These are phyloP conservation scores for Lochmaea crataegi DNA, from an alignment of 2,888 invertebrate genomes.

Conservation along the genomic window DNA sequence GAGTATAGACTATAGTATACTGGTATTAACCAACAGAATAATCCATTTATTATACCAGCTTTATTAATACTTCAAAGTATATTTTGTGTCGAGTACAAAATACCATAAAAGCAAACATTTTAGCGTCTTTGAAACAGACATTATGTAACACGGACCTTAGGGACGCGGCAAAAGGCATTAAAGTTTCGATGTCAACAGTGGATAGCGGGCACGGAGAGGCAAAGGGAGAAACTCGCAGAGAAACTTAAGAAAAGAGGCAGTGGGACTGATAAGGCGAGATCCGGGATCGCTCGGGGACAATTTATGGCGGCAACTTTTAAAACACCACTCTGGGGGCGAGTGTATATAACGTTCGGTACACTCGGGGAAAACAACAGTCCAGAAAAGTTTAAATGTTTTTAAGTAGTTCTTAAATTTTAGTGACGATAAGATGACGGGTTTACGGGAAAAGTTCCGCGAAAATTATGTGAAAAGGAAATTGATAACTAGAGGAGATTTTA, in stretches of 20 bases:
- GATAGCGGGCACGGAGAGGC: constrained; percentile 30
- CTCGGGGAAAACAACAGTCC: constrained; percentile 48
- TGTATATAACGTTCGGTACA: constrained; percentile 64
- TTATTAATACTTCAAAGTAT: neutral
- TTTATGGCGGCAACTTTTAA: constrained; percentile 67
- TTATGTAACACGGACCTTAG: constrained; percentile 35
- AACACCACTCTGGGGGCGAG: constrained; percentile 65
- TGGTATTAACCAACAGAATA: neutral
- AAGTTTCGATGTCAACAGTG: constrained; percentile 42
- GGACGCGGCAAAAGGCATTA: constrained; percentile 38
- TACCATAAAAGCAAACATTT: constrained; percentile 18
- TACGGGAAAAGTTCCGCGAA: constrained; percentile 46
- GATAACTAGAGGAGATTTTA: constrained; percentile 34
- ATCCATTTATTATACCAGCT: neutral
- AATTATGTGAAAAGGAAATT: constrained; percentile 48
- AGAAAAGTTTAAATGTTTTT: constrained; percentile 48
- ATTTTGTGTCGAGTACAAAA: neutral
- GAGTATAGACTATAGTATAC: no score
- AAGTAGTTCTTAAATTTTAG: constrained; percentile 57
- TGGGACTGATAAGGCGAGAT: constrained; percentile 65
- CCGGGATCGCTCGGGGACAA: constrained; percentile 66
- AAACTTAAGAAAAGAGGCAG: constrained; percentile 61
- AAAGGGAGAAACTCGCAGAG: constrained; percentile 45
- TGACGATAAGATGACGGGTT: constrained; percentile 51
- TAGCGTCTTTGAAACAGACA: constrained; percentile 31